These are phyloP conservation scores for Erebia epiphron DNA, from an alignment of 2,888 invertebrate genomes.

Conservation along the genomic window DNA sequence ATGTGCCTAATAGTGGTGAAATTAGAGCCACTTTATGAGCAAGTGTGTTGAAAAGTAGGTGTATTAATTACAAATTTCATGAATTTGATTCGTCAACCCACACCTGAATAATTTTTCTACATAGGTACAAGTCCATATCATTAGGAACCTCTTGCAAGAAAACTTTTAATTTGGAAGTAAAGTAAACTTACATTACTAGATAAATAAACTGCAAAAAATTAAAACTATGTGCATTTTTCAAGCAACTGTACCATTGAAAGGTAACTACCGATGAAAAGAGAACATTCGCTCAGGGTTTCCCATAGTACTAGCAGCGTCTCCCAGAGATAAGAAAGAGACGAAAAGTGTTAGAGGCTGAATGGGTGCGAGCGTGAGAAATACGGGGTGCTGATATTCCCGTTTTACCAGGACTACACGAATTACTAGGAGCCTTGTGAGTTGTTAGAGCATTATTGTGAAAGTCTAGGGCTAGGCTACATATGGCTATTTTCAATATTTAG, in stretches of 20 bases:
- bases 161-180: too few species aligned
- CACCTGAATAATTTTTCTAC: too few species aligned
- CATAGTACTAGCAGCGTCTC: slow-evolving; percentile 48
- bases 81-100: too few species aligned
- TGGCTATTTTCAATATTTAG: background rate
- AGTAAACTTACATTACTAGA: too few species aligned
- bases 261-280: background rate
- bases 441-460: slow-evolving; percentile 1
- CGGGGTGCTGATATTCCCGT: slow-evolving; percentile 71
- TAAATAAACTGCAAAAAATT: too few species aligned
- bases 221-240: too few species aligned
- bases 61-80: too few species aligned
- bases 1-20: too few species aligned
- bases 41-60: background rate
- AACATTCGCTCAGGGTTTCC: background rate
- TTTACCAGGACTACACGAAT: slow-evolving; percentile 64
- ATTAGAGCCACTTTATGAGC: too few species aligned
- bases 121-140: too few species aligned
- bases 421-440: slow-evolving; percentile 26
- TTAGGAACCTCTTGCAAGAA: too few species aligned
- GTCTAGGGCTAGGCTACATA: background rate
- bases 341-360: slow-evolving; percentile 55
- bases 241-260: background rate
- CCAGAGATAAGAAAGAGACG: slow-evolving; percentile 64
- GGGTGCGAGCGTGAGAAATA: slow-evolving; percentile 79